Conservation (phyloP, 2,113 vertebrate genomes). For the Tupaia chinensis region DNA sequence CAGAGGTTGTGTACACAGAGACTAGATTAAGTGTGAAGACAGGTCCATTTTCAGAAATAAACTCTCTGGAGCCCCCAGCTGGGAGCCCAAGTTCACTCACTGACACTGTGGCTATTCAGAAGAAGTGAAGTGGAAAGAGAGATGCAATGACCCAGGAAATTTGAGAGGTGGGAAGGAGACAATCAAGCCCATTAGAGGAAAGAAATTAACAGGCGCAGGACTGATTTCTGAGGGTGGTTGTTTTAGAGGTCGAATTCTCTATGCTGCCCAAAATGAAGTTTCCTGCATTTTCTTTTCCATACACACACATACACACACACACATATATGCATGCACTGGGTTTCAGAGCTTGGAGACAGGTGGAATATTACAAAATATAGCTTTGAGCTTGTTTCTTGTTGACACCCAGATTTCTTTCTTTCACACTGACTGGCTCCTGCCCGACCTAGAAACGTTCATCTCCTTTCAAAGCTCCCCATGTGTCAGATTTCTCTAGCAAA, state of each 20-base stretch:
- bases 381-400: not conserved
- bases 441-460: not conserved
- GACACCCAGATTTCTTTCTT: not conserved
- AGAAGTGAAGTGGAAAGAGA: not conserved
- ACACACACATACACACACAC: not conserved
- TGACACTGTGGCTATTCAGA: not conserved
- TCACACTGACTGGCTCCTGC: not conserved
- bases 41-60: conserved; percentile 15
- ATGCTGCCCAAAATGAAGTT: not conserved
- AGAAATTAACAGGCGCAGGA: not conserved
- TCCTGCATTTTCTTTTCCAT: not conserved
- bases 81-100: not conserved
- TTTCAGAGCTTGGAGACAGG: not conserved
- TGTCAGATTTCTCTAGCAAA: not conserved
- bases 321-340: not conserved
- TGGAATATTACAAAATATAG: not conserved
- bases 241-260: not conserved
- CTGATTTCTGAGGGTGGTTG: not conserved
- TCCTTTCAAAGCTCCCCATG: not conserved
- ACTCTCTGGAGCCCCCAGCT: not conserved
- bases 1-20: not conserved
- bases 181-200: not conserved
- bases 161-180: not conserved
- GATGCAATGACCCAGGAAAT: conserved; percentile 24
- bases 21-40: not conserved